Evolutionary conservation across 2,797 vertebrate species (phyloP), one percentile per base, ranked within the genome.

Genomic region (Hirundo rustica): DNA sequence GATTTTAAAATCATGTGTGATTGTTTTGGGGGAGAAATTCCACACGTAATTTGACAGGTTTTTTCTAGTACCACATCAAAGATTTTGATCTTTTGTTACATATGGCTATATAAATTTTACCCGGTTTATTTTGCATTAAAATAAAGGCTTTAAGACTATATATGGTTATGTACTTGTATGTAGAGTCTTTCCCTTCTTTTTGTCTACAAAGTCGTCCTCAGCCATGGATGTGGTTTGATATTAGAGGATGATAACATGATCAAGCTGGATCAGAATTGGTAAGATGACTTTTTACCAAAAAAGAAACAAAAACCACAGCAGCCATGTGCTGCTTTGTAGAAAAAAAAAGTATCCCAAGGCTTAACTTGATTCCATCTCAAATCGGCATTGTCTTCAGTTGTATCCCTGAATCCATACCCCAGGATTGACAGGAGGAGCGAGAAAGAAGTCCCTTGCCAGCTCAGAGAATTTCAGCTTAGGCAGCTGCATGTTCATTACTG

Each of bases 61-160:
- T 96, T 98, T 95, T 89, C 93, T 97, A 97, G 94, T 97, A 97
- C 68, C 78, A 93, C 80, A 5, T 96, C 87, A 92, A 89, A 96
- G 76, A 91, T 92, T 97, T 97, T 95, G 93, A 96, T 96, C 94
- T 93, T 95, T 96, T 97, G 91, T 97, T 98, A 96, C 95, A 96
- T 97, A 97, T 97, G 90, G 95, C 95, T 96, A 97, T 97, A 97
- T 96, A 97, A 96, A 98, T 96, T 97, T 96, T 97, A 96, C 96
- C 94, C 96, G 91, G 71, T 97, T 96, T 98, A 98, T 98, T 98
- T 98, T 98, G 92, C 97, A 98, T 97, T 97, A 95, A 98, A 98
- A 98, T 98, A 98, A 98, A 98, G 94, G 96, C 97, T 97, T 97
- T 94, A 93, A 95, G 94, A 96, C 93, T 97, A 81, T 92, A 58